A percentile compares a stretch with the other conserved stretches of the same genome.
These are phyloP conservation scores for Mareca penelope DNA, from an alignment of 2,797 vertebrate genomes.

Conservation along the genomic window DNA sequence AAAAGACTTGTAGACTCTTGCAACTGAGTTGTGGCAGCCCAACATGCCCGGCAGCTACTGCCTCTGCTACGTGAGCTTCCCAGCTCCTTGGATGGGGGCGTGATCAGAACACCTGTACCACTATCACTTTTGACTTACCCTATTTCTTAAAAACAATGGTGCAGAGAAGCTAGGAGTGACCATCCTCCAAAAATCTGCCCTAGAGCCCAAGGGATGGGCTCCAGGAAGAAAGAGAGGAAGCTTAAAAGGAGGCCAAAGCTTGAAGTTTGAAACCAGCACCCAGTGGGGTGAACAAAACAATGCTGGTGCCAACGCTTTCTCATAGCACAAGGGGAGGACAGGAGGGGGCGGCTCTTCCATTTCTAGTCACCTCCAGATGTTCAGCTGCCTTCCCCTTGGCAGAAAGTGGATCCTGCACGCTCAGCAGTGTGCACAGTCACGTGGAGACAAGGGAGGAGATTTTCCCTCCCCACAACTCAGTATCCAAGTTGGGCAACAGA, in stretches of 20 bases:
- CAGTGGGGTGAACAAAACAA: not conserved
- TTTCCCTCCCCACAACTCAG: not conserved
- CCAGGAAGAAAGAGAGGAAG: not conserved
- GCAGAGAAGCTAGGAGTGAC: not conserved
- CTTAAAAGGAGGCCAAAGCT: not conserved
- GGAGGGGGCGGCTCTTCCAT: not conserved
- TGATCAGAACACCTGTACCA: not conserved
- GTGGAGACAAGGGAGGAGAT: fast-evolving
- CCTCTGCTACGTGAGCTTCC: not conserved
- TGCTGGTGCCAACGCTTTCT: not conserved
- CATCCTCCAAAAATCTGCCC: not conserved
- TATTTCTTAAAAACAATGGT: not conserved
- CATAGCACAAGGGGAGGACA: not conserved
- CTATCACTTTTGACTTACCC: not conserved
- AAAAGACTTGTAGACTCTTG: not conserved
- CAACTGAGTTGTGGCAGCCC: not conserved
- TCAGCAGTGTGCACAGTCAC: not conserved
- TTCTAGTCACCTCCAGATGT: not conserved
- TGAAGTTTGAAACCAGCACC: not conserved
- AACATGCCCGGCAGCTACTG: not conserved
- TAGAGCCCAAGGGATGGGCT: not conserved
- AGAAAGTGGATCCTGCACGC: not conserved
- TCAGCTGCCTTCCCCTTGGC: not conserved
- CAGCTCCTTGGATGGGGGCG: not conserved
- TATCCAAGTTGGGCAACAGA: not conserved